Base-by-base conservation (phyloP, 2,888 invertebrate genomes). In the Strigamia maritima region DNA sequence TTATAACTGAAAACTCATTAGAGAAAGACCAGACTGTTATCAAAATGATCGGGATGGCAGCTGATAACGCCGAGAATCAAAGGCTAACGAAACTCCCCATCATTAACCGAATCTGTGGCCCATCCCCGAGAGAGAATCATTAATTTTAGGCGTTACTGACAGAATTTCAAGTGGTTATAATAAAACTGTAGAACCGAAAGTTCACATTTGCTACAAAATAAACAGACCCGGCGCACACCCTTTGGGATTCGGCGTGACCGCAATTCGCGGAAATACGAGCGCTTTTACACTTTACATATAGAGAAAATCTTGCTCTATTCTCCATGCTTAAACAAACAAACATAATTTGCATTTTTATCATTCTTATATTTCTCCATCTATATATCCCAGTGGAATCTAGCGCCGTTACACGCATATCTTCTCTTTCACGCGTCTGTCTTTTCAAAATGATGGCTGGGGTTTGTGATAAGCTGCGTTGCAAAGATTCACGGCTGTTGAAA, bases 31-130 rank as follows among this genome's bases (percentile, higher is more conserved):
- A 24, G 22, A 70, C 28, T 28, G 70, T n/a, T 70, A 70, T 70
- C 70, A 14, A 70, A 26, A 70, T 70, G 26, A 70, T 70, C 28
- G 70, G 8, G 70, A 70, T 28, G 28, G 70, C 70, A 28, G 70
- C 70, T 70, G 70, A 70, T 70, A 70, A 28, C 70, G 26, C 28
- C 14, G 28, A 26, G 28, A 70, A 70, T 70, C 70, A 70, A 70
- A 70, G 70, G 70, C 70, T 70, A 70, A 70, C 70, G 70, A 28
- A 70, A 70, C 70, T 70, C 70, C 70, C 70, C 70, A 28, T 70
- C 70, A 70, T 70, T 70, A 70, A 70, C 70, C 28, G 70, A 28
- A 28, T 70, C 70, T 70, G 70, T 70, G 24, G 70, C 70, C 70
- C 70, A 70, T 70, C 70, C 70, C 70, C 7, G 35, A 6, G 35